phyloP scores from a whole-genome alignment of 2,797 vertebrate species.

The Tachyglossus aculeatus region DNA sequence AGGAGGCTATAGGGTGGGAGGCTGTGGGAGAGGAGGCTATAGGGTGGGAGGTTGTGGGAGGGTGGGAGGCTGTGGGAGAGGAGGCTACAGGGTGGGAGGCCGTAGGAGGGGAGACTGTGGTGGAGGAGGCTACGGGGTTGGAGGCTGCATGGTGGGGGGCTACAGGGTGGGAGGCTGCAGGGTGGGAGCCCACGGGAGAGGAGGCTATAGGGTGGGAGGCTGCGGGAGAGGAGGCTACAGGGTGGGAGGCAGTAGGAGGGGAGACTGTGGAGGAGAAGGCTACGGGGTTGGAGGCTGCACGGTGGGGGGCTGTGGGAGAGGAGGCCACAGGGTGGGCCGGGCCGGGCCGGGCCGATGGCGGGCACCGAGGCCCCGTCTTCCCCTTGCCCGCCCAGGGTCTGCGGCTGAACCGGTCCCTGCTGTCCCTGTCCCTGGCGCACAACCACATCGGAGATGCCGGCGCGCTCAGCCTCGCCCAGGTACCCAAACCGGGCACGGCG shows the following conservation, averaged over 20 bases:
- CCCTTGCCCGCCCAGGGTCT: slow-evolving; percentile 75
- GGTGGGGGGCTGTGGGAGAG: neutral
- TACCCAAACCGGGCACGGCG: slow-evolving; percentile 44
- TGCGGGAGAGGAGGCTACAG: too few species aligned
- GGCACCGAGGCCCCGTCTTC: rapidly evolving
- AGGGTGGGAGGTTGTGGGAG: too few species aligned
- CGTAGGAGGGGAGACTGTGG: too few species aligned
- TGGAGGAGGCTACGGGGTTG: too few species aligned
- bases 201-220: too few species aligned
- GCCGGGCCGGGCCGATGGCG: rapidly evolving
- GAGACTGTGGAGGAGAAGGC: rapidly evolving
- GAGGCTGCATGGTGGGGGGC: too few species aligned
- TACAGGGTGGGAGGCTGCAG: neutral
- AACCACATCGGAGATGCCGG: slow-evolving; percentile 86
- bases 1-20: too few species aligned
- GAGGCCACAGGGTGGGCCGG: neutral
- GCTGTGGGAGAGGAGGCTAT: too few species aligned
- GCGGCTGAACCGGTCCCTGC: slow-evolving; percentile 82
- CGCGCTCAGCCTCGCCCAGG: slow-evolving; percentile 78
- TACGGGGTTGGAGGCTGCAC: neutral
- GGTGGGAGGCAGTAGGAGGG: too few species aligned
- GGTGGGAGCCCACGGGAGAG: neutral
- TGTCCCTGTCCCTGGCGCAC: slow-evolving; percentile 80
- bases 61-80: too few species aligned
- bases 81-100: too few species aligned